phyloP scores from a whole-genome alignment of 2,113 vertebrate species.

The Edolisoma coerulescens region DNA sequence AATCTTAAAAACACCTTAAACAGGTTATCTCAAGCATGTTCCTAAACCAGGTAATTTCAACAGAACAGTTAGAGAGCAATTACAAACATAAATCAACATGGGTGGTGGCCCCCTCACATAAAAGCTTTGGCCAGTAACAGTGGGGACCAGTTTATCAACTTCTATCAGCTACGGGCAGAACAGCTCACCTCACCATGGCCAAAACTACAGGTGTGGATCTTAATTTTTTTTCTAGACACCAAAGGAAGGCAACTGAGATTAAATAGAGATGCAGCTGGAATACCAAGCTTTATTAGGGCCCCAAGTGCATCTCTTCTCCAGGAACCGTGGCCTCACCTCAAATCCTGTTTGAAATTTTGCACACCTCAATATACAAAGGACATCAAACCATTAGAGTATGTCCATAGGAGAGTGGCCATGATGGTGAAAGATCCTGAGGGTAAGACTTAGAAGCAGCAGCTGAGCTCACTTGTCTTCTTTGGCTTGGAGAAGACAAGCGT shows the following conservation, averaged over 20 bases:
- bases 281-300: not conserved
- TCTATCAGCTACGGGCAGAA: not conserved
- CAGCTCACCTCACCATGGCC: not conserved
- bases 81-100: not conserved
- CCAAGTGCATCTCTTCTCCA: not conserved
- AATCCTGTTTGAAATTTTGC: not conserved
- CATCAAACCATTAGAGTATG: not conserved
- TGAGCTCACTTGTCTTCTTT: not conserved
- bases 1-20: not conserved
- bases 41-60: not conserved
- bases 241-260: not conserved
- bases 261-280: not conserved
- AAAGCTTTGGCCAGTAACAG: not conserved
- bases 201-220: not conserved
- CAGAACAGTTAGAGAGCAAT: not conserved
- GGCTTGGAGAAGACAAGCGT: not conserved
- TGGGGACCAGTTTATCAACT: not conserved
- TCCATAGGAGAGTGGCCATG: not conserved
- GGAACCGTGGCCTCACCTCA: fast-evolving
- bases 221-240: not conserved
- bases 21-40: not conserved
- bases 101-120: not conserved
- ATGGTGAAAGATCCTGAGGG: not conserved
- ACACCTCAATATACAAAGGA: not conserved
- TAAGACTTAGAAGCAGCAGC: not conserved